Evolutionary conservation across 2,113 vertebrate species (phyloP), one percentile per base, ranked within the genome.

Genomic region (Sula dactylatra): DNA sequence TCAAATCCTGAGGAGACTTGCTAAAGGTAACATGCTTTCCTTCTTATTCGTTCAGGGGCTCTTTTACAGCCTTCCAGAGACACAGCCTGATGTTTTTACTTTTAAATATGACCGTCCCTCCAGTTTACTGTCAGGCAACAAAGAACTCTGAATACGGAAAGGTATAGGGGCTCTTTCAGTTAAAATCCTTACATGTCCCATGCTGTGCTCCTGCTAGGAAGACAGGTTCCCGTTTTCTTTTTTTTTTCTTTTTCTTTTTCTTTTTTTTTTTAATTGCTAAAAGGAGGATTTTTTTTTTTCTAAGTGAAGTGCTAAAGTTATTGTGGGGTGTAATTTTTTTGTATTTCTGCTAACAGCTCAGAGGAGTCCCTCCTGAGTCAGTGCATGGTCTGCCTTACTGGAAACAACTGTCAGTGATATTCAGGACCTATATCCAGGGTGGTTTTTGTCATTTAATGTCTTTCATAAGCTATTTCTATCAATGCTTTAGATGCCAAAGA

Each of bases 1-100:
- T 98, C 99, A 99, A 77, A 99, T 99, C 97, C 98, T 99, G 98
- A 99, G 99, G 98, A 98, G 99, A 97, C 98, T 99, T 95, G 98
- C 99, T 65, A 99, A 99, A 99, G 99, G 99, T 99, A 99, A 96
- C 7, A 97, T 97, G 94, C 87, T 97, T 98, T 97, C 91, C 97
- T 98, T 97, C 77, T 95, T 94, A 34, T 94, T 97, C 92, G 22
- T 93, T 78, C 86, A 6, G 42, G 67, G 61, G 61, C 94, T 96
- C 87, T 3, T 9, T 31, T 76, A 87, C 95, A 49, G 96, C 70
- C 93, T 95, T 95, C 84, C 90, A 11, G 81, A 90, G 91, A 64
- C 91, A 56, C 90, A 97, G 92, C 78, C 85, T 71, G 44, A 17
- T 70, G 83, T 19, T 98, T 97, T 96, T 97, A 97, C 97, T 98